Evolutionary conservation across 2,797 vertebrate species (phyloP).

Genomic region (Neosalanx taihuensis): DNA sequence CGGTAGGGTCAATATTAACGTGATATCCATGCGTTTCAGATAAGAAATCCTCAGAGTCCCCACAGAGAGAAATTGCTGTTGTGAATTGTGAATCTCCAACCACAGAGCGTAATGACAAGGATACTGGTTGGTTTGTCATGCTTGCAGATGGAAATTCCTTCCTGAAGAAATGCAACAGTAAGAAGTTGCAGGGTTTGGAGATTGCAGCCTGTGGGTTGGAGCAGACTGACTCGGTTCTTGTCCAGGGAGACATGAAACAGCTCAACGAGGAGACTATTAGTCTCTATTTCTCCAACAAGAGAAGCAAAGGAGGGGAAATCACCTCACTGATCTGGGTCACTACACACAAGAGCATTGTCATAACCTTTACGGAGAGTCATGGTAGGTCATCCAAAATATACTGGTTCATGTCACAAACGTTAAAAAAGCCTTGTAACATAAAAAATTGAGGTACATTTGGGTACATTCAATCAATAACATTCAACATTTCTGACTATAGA

Average conservation of each 20-base stretch:
- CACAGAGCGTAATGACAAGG: no score
- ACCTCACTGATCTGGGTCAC: conserved; percentile 34
- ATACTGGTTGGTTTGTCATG: neutral
- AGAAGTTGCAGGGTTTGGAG: conserved; percentile 38
- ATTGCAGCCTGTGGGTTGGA: conserved; percentile 45
- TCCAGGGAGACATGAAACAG: conserved; percentile 44
- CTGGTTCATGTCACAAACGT: neutral
- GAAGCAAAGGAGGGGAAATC: conserved; percentile 48
- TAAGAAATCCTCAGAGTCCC: no score
- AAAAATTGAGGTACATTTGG: neutral
- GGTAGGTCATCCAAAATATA: conserved; percentile 32
- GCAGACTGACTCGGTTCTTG: conserved; percentile 46
- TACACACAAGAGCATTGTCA: conserved; percentile 24
- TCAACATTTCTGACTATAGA: no score
- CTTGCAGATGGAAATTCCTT: conserved; percentile 48
- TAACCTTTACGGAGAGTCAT: conserved; percentile 46
- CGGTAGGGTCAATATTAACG: conserved; percentile 40
- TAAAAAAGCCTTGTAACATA: no score
- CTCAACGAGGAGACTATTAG: conserved; percentile 35
- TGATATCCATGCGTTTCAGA: neutral
- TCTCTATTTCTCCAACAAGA: conserved; percentile 51
- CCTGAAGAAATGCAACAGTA: conserved; percentile 44
- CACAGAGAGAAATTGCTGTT: no score
- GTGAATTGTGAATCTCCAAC: no score
- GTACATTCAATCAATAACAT: no score